Conservation (phyloP, 2,888 invertebrate genomes). For the Lomographa bimaculata region DNA sequence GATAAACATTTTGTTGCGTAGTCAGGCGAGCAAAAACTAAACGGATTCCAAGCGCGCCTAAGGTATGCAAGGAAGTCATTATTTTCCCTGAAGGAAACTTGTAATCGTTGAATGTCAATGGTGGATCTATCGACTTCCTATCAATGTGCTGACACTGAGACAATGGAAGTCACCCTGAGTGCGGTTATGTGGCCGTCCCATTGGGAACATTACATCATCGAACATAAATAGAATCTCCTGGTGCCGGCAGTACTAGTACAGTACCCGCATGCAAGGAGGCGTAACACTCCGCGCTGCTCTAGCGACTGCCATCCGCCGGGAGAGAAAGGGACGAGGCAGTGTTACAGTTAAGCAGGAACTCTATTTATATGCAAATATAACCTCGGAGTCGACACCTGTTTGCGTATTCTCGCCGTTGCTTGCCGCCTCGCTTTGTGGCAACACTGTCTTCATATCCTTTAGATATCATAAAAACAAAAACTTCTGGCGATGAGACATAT, state of each 20-base stretch:
- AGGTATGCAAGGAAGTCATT: slow-evolving; percentile 32
- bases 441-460: slow-evolving; percentile 73
- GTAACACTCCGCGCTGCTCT: slow-evolving; percentile 68
- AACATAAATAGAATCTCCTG: slow-evolving; percentile 79
- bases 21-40: slow-evolving; percentile 31
- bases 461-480: slow-evolving; percentile 57
- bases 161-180: slow-evolving; percentile 49
- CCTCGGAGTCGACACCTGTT: slow-evolving; percentile 83
- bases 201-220: slow-evolving; percentile 72
- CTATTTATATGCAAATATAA: slow-evolving; percentile 84
- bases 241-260: slow-evolving; percentile 58
- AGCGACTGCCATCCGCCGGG: slow-evolving; percentile 56
- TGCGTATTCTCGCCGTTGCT: slow-evolving; percentile 79
- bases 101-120: slow-evolving; percentile 35
- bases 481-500: slow-evolving; percentile 35
- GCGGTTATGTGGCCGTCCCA: slow-evolving; percentile 56
- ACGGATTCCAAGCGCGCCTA: slow-evolving; percentile 30
- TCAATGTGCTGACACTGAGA: slow-evolving; percentile 37
- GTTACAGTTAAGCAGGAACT: slow-evolving; percentile 84
- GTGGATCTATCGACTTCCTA: slow-evolving; percentile 41
- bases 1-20: slow-evolving; percentile 32
- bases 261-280: slow-evolving; percentile 65
- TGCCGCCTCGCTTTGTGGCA: slow-evolving; percentile 70
- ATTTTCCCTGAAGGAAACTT: slow-evolving; percentile 30
- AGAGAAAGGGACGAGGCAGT: slow-evolving; percentile 73